Conservation (phyloP, 2,113 vertebrate species). For the Cottus gobio region DNA sequence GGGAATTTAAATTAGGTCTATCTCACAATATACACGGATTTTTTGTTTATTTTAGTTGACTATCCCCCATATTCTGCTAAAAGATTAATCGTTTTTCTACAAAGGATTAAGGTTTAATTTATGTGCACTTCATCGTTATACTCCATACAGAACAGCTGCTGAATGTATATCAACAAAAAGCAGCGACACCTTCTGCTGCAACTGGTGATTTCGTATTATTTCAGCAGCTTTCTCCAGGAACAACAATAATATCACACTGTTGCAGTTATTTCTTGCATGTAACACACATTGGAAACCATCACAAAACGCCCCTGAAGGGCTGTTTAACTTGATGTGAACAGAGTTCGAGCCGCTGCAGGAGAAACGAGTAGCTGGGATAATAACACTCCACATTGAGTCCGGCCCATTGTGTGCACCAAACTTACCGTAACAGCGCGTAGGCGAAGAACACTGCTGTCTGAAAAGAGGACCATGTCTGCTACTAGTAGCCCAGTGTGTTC, state of each 20-base stretch:
- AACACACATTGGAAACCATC: not conserved
- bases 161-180: slow-evolving; percentile 2
- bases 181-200: not conserved
- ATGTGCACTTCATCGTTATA: not conserved
- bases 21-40: not conserved
- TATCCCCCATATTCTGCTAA: not conserved
- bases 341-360: slow-evolving; percentile 23
- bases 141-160: not conserved
- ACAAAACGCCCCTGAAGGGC: not conserved
- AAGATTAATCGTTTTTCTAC: not conserved
- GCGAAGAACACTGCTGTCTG: slow-evolving; percentile 84
- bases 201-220: not conserved
- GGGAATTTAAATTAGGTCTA: not conserved
- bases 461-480: slow-evolving; percentile 82
- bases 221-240: not conserved
- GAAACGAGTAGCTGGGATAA: slow-evolving; percentile 57
- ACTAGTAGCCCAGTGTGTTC: slow-evolving; percentile 74
- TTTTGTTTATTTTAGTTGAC: not conserved
- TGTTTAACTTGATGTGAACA: slow-evolving; percentile 21
- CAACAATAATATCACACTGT: not conserved
- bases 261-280: not conserved
- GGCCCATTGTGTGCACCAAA: slow-evolving; percentile 82
- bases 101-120: not conserved
- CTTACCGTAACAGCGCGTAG: slow-evolving; percentile 88
- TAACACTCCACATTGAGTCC: slow-evolving; percentile 72